Conservation (phyloP, 2,113 vertebrate species). For the Fukomys damarensis region DNA sequence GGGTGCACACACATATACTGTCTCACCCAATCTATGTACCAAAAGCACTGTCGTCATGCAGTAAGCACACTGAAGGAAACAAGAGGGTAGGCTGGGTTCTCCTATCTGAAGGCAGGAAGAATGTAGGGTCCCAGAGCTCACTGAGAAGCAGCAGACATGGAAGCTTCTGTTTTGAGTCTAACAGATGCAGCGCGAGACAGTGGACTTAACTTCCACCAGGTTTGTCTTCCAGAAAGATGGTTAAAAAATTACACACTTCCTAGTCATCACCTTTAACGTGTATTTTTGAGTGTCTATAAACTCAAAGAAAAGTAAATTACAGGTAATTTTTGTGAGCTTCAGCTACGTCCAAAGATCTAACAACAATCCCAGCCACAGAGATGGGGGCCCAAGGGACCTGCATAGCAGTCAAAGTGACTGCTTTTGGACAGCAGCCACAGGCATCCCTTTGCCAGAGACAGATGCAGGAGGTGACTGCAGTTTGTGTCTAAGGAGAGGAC, state of each 20-base stretch:
- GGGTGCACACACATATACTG: not conserved
- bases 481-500: accelerated
- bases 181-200: not conserved
- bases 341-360: not conserved
- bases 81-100: not conserved
- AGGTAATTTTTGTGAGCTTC: not conserved
- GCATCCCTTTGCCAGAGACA: too few relatives aligned
- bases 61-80: not conserved
- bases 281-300: constrained; percentile 26
- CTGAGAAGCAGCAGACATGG: not conserved
- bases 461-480: not conserved
- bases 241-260: not conserved
- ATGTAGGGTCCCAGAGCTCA: not conserved
- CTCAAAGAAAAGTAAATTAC: not conserved
- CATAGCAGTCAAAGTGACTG: not conserved
- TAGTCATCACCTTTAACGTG: not conserved
- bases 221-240: not conserved
- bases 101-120: not conserved
- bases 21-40: not conserved
- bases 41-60: not conserved
- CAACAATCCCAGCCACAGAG: not conserved
- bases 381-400: too few relatives aligned
- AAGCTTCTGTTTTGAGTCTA: not conserved
- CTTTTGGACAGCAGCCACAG: not conserved
- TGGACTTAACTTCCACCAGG: not conserved